Evolutionary conservation across 2,113 vertebrate species (phyloP), one percentile per base, ranked within the genome.

Genomic region (Elaphurus davidianus): DNA sequence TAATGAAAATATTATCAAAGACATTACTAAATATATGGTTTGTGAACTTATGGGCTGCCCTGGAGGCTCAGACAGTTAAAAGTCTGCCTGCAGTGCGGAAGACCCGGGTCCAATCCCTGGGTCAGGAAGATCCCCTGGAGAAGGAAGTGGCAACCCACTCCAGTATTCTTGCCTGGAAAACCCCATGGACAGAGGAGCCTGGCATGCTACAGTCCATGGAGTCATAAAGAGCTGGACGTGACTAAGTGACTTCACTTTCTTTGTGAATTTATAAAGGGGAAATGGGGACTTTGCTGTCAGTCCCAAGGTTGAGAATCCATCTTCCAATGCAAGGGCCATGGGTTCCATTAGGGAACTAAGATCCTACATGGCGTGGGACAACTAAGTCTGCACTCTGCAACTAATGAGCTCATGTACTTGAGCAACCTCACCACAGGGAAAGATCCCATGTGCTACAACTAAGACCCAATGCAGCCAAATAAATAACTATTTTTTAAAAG

Each of bases 1-100:
- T 81, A 81, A 87, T 71, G 7, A 87, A 87, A 93, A 88, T 62
- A 64, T 57, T 88, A 79, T 45, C 59, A 64, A 81, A 91, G 40
- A 60, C 11, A 36, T 55, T 67, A 95, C 55, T 59, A 81, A 95
- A 43, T 14, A 91, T 28, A 87, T 2, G 2, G 12, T 33, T 59
- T 94, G 16, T 36, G 40, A 86, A 89, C 45, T 71, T 62, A 57
- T 16, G 50, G 76, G 64, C 64, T 36, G 11, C 64, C 5, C 64
- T 71, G 64, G n/a, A 11, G n/a, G n/a, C 64, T 71, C n/a, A 71
- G 64, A 36, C 0, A 2, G 17, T 36, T 21, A 21, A 71, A 71
- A 36, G n/a, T 71, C 64, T 71, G n/a, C 64, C 64, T 71, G 9
- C 8, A 71, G n/a, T 71, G 64, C 0, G 2, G 64, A 9, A 71